Base-by-base conservation (phyloP, 1,140 invertebrate genomes). In the Saccostrea cuccullata region DNA sequence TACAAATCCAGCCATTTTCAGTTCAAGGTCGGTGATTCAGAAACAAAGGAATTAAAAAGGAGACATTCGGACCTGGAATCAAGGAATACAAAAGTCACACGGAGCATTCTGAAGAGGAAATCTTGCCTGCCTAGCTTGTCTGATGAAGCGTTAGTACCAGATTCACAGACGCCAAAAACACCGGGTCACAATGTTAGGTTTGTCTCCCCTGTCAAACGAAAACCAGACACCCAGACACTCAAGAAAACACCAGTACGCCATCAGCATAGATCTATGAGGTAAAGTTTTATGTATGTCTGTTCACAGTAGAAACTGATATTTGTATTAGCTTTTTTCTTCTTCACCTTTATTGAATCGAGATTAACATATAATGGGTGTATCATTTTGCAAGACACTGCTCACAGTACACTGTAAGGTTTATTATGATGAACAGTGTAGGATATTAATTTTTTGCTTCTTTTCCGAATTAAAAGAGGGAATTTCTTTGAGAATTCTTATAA, bases 61-160 rank as follows among this genome's bases (percentile, higher is more conserved):
- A 77, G 70, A 77, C 70, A 77, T 77, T 77, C 70, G 3, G 26
- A 77, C 70, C 13, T 26, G 26, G 26, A 77, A 15, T 77, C 70
- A 36, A 8, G 55, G 0, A 84, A 26, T 84, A 55, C 17, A 15
- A 84, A 84, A 84, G 40, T 20, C 30, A 84, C 82, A 11, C 17
- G 40, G 40, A 56, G 82, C 55, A 84, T 84, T 56, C 55, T 84
- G 12, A 84, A 84, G 20, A 84, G 82, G 40, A 84, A 84, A 20
- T 84, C 82, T 55, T 84, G 82, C 55, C 20, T 84, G 4, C 82
- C 82, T 2, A 84, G 82, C 55, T 55, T 84, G 40, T 84, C 82
- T 84, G 82, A 84, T 55, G 82, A 84, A 55, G 20, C 8, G 9
- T 23, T 55, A 40, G 2, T n/a, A 2, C 40, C 40, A 55, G 40